Base-by-base conservation (phyloP, 2,888 invertebrate genomes). In the Argynnis bischoffii region DNA sequence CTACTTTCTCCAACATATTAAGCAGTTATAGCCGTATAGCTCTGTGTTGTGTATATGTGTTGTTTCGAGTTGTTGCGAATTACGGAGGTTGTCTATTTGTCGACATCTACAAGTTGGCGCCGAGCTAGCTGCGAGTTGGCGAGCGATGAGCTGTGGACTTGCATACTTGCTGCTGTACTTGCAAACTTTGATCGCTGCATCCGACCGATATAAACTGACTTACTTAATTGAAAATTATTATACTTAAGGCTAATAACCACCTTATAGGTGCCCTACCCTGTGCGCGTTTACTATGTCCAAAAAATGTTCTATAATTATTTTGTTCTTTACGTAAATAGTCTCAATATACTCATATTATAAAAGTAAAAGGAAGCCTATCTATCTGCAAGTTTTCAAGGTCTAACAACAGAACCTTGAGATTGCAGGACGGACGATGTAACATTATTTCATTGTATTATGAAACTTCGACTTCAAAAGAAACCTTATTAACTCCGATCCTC, bases 31-130 rank as follows among this genome's bases (percentile, higher is more conserved):
- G 8, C 51, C 21, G 16, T 41, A 13, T 18, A 4, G 11, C 13
- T 14, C 3, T 26, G 6, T 41, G 50, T 48, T 48, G 46, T 13
- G 46, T 54, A 26, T 63, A 26, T 55, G 64, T 48, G 64, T 55
- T 55, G 60, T 21, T 35, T 14, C 3, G 15, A 18, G 16, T n/a
- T 50, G 60, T 16, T 8, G 48, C 4, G 6, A 31, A 50, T 47
- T 57, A 26, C 41, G 13, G 57, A 51, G 56, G 51, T 21, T 41
- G 51, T 64, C 64, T 65, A 65, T 65, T 65, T 65, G 64, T 57
- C 64, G n/a, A 26, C 26, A 6, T 26, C 26, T 26, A 26, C 26
- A 57, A 57, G 47, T 57, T 21, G 21, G 15, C 57, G 57, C 21
- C 18, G 46, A 31, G 6, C 8, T 21, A 31, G 6, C 8, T 21